Base-by-base conservation (phyloP, 1,140 invertebrate species). In the Ceratitis capitata region DNA sequence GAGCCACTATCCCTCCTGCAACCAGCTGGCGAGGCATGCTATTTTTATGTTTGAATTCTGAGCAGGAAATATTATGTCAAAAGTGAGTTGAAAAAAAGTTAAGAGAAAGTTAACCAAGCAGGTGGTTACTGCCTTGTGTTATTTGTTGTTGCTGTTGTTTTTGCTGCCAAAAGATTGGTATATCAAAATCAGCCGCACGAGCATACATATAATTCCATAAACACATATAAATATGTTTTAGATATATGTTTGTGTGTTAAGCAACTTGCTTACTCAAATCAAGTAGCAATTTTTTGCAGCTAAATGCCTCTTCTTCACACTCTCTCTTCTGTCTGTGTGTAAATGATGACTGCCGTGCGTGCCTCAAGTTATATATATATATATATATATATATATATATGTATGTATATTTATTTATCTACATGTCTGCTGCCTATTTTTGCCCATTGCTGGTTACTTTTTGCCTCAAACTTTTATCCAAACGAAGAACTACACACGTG, bases 401-500 rank as follows among this genome's bases (percentile, higher is more conserved):
- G 56, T 29, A 7, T 26, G 56, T 7, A 12, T 6, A 7, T 6
- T 58, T 4, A 23, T 23, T 2, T 23, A 61, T n/a, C 9, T n/a
- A 29, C 26, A n/a, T 61, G 58, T n/a, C 9, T 7, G 6, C 23
- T 61, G 5, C 23, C 6, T 64, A 10, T 64, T 64, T 10, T 64
- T 26, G n/a, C n/a, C n/a, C n/a, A n/a, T n/a, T n/a, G n/a, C 32
- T 23, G 29, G 1, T n/a, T 7, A 78, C 45, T 78, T 78, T 78
- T 69, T 32, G 61, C 16, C n/a, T 19, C 3, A n/a, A n/a, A 35
- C 12, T 39, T 69, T 69, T 32, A n/a, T n/a, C n/a, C n/a, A n/a
- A n/a, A 69, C 51, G 16, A 45, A 78, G 35, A 78, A 45, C 69
- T 78, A 78, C 39, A 23, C 69, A 78, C 69, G 69, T 78, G 45